Base-by-base conservation (phyloP, 2,888 invertebrate genomes). In the Stegana nigrithorax region DNA sequence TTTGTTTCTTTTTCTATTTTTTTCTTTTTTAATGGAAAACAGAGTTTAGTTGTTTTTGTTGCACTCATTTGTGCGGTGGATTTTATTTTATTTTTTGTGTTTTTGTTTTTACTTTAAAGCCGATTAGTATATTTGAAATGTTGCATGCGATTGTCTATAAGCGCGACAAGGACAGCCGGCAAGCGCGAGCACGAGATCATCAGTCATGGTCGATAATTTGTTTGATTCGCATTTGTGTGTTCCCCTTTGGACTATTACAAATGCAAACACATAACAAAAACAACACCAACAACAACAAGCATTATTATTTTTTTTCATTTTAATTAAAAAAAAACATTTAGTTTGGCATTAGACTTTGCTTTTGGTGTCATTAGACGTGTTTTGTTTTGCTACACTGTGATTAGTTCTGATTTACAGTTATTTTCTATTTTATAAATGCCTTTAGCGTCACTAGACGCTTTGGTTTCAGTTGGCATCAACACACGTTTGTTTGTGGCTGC, bases 181-280 rank as follows among this genome's bases (percentile, higher is more conserved):
- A 14, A 42, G 19, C 42, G 60, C n/a, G n/a, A n/a, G n/a, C n/a
- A 55, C 25, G 32, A 4, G 70, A 67, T 60, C 73, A 73, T 73
- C 66, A 73, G 77, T 76, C 76, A 73, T 63, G 74, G 70, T 65
- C 62, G 66, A 64, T 70, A 70, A 72, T 74, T 75, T 62, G 67
- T 75, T 67, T 57, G 69, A 64, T 69, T 75, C 10, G 6, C 14
- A 14, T 62, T 50, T 45, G 29, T 63, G 67, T 57, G 63, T 60
- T 67, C 67, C 67, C 36, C 39, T n/a, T n/a, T n/a, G n/a, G n/a
- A n/a, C n/a, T n/a, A n/a, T n/a, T n/a, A 32, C 32, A 32, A 32
- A 32, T 12, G 32, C 8, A 32, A 32, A 32, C 5, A 32, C n/a
- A 32, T 5, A 32, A 32, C 32, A 32, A 32, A 32, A 32, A 21